phyloP scores from a whole-genome alignment of 2,888 invertebrate species.

The Altica lythri region DNA sequence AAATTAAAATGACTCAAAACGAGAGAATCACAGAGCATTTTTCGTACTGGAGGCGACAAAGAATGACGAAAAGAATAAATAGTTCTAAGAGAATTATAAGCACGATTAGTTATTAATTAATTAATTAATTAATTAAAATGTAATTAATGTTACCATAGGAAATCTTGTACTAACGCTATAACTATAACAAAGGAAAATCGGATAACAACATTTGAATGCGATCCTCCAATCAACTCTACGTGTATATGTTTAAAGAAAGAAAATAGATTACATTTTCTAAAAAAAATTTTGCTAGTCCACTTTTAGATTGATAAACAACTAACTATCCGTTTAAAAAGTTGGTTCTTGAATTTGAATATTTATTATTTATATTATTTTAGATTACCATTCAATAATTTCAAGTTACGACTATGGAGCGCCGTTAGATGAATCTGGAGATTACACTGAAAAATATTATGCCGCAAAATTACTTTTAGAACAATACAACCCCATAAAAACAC shows the following conservation, averaged over 20 bases:
- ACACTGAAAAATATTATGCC: conserved; percentile 78
- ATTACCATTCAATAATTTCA: conserved; percentile 53
- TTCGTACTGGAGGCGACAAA: no score
- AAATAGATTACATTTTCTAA: neutral
- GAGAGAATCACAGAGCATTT: no score
- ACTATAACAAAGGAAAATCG: neutral
- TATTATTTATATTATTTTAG: conserved; percentile 31
- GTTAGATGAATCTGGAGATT: conserved; percentile 85
- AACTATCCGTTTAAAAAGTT: neutral
- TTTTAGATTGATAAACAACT: conserved; percentile 2
- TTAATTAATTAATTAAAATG: neutral
- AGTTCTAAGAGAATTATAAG: no score
- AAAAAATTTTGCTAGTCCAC: neutral
- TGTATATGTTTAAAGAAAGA: neutral
- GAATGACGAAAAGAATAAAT: no score
- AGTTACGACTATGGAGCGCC: conserved; percentile 79
- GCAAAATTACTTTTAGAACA: conserved; percentile 63
- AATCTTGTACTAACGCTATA: neutral
- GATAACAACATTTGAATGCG: neutral
- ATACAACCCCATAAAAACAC: conserved; percentile 49
- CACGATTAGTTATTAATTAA: no score
- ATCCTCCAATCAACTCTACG: neutral
- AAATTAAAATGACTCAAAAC: no score
- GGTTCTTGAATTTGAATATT: neutral
- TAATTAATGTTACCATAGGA: neutral